Evolutionary conservation across 1,140 invertebrate species (phyloP).

Genomic region (Leguminivora glycinivorella): DNA sequence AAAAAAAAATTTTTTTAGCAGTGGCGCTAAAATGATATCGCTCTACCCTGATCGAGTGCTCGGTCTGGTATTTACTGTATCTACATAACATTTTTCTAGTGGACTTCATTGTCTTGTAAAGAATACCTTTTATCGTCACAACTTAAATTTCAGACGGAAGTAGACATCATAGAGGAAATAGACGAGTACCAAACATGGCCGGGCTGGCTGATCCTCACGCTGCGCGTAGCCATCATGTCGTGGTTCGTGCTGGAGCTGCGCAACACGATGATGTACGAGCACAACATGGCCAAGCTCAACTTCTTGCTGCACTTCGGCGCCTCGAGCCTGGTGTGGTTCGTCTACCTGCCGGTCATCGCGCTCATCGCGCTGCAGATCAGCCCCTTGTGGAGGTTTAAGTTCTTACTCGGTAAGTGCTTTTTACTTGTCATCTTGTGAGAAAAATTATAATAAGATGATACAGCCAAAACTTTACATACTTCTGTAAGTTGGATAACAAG

Average conservation of each 20-base stretch:
- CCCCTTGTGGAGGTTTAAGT: constrained; percentile 96
- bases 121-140: too few species aligned
- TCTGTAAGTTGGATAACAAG: too few species aligned
- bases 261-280: constrained; percentile 94
- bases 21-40: too few species aligned
- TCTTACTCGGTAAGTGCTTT: constrained; percentile 89
- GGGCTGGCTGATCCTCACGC: constrained; percentile 93
- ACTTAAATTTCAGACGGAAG: constrained; percentile 87
- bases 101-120: too few species aligned
- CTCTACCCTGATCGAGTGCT: too few species aligned
- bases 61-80: too few species aligned
- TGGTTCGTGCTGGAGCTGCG: constrained; percentile 96
- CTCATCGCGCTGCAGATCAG: constrained; percentile 96
- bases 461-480: too few species aligned
- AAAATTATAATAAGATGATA: too few species aligned
- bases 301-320: constrained; percentile 98
- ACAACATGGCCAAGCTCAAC: constrained; percentile 93
- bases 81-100: too few species aligned
- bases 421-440: too few species aligned
- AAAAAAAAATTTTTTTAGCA: too few species aligned
- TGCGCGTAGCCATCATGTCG: constrained; percentile 93
- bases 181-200: constrained; percentile 99
- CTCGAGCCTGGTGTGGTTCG: constrained; percentile 98
- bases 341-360: constrained; percentile 96
- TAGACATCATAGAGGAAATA: constrained; percentile 97